These are phyloP conservation scores for Oxygymnocypris stewartii DNA, from an alignment of 2,113 vertebrate species.

Conservation along the genomic window DNA sequence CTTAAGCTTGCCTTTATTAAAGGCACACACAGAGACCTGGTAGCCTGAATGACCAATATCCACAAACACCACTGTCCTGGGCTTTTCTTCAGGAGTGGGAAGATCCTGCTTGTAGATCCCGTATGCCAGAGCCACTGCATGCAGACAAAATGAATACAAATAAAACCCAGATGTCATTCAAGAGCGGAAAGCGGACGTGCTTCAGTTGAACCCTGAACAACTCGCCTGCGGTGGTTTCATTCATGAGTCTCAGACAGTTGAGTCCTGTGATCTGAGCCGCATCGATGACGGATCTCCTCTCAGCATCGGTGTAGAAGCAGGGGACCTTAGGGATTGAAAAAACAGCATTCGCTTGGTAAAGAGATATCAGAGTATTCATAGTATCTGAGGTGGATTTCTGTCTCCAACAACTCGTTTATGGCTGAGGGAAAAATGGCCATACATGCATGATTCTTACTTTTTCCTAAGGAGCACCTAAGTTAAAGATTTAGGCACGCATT, in stretches of 20 bases:
- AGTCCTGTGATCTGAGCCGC: slow-evolving; percentile 97
- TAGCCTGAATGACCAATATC: slow-evolving; percentile 95
- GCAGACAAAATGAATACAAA: background rate
- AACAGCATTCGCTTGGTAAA: background rate
- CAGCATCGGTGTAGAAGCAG: slow-evolving; percentile 92
- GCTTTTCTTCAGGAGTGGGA: slow-evolving; percentile 90
- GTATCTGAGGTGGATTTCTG: background rate
- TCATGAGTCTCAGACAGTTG: slow-evolving; percentile 93
- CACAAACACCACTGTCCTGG: slow-evolving; percentile 95
- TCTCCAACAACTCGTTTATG: background rate
- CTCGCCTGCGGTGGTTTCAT: slow-evolving; percentile 94
- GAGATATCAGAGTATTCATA: background rate
- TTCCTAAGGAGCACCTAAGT: too few species aligned
- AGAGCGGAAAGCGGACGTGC: background rate
- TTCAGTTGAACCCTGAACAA: background rate
- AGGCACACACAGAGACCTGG: slow-evolving; percentile 96
- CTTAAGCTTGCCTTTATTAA: slow-evolving; percentile 97
- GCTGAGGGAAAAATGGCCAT: background rate
- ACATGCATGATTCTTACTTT: too few species aligned
- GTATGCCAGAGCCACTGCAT: slow-evolving; percentile 91
- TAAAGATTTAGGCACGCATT: too few species aligned
- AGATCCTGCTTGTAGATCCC: slow-evolving; percentile 99
- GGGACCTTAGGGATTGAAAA: slow-evolving; percentile 76
- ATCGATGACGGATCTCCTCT: slow-evolving; percentile 94
- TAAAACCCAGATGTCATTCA: background rate